Base-by-base conservation (phyloP, 2,797 vertebrate genomes). In the Enteromius viviparus region DNA sequence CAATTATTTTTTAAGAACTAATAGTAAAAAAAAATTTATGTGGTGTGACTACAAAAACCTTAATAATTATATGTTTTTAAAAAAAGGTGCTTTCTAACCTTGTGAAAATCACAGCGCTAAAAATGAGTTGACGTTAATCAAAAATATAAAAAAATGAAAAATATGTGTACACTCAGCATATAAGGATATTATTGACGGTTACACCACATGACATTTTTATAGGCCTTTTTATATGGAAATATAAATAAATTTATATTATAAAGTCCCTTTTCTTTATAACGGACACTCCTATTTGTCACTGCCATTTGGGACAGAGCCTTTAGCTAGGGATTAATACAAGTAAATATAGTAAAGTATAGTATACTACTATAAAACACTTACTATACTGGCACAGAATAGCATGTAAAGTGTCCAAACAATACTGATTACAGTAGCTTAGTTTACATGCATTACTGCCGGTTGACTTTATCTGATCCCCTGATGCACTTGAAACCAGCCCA, bases 401-500 rank as follows among this genome's bases (percentile, higher is more conserved):
- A 21, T 26, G 34, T 8, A 49, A 58, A 32, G 51, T 62, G 42
- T 71, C 42, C 23, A 53, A 71, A 64, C 62, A n/a, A n/a, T 32
- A 34, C 23, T 60, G 51, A 19, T 70, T 58, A 49, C 15, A 53
- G 5, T 40, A n/a, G 60, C 47, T 42, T 51, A 23, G 72, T 82
- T 68, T 55, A 68, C 62, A 76, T 53, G 34, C 70, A 26, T 66
- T 66, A 82, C 47, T 55, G 60, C 49, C 47, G 5, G 45, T 64
- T 82, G 70, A 75, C 12, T 29, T 65, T 1, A 53, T 53, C 29
- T n/a, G 19, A 68, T 29, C n/a, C 58, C 21, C n/a, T 40, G 15
- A 65, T 66, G 69, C 70, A 62, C 70, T 72, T 42, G 66, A 62
- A 70, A 60, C 45, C 40, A 49, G 40, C 26, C 14, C 68, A 81